phyloP scores from a whole-genome alignment of 2,113 vertebrate species.

The Dicaeum eximium region DNA sequence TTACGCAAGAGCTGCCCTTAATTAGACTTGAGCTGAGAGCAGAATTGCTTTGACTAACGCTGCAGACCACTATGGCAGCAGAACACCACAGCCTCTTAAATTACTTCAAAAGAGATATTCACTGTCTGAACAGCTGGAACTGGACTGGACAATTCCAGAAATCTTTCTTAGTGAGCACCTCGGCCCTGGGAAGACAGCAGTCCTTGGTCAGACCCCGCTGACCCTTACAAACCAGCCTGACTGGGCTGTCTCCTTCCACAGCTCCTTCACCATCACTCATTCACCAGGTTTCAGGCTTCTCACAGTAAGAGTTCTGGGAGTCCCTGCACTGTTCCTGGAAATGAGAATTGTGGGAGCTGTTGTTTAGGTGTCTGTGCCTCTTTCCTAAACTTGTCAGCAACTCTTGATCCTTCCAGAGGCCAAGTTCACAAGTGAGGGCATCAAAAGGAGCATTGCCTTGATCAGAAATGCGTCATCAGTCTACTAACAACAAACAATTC shows the following conservation, averaged over 20 bases:
- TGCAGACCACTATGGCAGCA: neutral
- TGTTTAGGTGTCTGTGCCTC: rapidly evolving
- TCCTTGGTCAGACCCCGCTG: neutral
- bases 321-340: neutral
- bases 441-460: neutral
- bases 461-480: neutral
- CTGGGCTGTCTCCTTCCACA: neutral
- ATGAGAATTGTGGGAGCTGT: neutral
- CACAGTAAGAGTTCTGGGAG: neutral
- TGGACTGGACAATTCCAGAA: neutral
- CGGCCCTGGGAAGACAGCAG: neutral
- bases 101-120: neutral
- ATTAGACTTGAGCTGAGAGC: slow-evolving; percentile 25
- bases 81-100: neutral
- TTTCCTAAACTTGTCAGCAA: neutral
- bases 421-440: neutral
- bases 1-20: slow-evolving; percentile 38
- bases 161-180: neutral
- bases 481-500: neutral
- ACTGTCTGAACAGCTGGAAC: neutral
- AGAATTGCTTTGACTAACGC: neutral
- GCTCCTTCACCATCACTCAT: neutral
- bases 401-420: neutral
- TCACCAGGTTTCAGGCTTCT: neutral
- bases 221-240: rapidly evolving